Conservation (phyloP, 2,888 invertebrate genomes). For the Apamea monoglypha region DNA sequence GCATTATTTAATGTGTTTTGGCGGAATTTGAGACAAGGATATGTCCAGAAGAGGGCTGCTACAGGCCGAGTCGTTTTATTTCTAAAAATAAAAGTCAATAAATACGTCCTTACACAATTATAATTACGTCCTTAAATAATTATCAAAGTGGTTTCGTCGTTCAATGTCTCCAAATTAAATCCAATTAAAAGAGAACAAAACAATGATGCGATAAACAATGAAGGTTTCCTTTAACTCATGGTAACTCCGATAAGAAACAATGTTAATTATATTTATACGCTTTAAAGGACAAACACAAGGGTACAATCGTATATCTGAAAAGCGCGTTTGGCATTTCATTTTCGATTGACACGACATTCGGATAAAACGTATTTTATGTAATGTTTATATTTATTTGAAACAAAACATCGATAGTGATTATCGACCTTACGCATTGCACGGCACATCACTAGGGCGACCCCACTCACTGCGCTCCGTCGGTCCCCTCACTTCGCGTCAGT, state of each 20-base stretch:
- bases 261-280: constrained; percentile 47
- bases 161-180: constrained; percentile 26
- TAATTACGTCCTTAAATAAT: constrained; percentile 2
- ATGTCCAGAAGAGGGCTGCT: too few relatives aligned
- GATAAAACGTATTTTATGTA: constrained; percentile 33
- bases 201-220: constrained; percentile 47
- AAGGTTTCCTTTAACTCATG: constrained; percentile 50
- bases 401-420: constrained; percentile 48
- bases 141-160: neutral
- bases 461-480: constrained; percentile 74
- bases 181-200: constrained; percentile 27
- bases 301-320: constrained; percentile 26
- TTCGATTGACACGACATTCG: constrained; percentile 28
- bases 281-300: constrained; percentile 51
- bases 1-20: neutral
- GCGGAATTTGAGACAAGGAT: neutral
- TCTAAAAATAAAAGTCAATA: too few relatives aligned
- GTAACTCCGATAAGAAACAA: constrained; percentile 56
- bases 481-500: constrained; percentile 78
- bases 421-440: constrained; percentile 57
- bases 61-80: neutral
- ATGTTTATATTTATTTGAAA: constrained; percentile 13
- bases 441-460: constrained; percentile 78
- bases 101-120: neutral
- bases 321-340: constrained; percentile 31